Conservation (phyloP, 2,113 vertebrate species). For the Oostethus manadensis region DNA sequence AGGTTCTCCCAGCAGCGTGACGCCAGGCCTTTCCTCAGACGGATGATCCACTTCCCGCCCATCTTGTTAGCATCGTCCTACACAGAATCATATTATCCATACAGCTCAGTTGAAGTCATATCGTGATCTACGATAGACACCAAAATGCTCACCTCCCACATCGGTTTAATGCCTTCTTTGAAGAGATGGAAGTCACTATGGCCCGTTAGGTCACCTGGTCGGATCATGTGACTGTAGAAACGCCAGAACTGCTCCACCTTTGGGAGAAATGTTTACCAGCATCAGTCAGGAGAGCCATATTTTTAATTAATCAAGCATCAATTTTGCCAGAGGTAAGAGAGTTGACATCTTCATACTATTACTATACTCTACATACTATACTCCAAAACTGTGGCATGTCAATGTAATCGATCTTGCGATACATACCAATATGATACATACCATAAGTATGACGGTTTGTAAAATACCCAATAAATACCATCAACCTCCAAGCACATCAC, state of each 20-base stretch:
- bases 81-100: not conserved
- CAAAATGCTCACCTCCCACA: slow-evolving; percentile 75
- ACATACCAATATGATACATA: too few relatives aligned
- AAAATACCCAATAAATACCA: too few relatives aligned
- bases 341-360: too few relatives aligned
- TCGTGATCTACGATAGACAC: not conserved
- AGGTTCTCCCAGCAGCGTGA: slow-evolving; percentile 83
- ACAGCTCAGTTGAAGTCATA: not conserved
- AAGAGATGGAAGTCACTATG: slow-evolving; percentile 82
- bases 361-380: too few relatives aligned
- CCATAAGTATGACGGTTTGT: too few relatives aligned
- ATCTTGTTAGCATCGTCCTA: slow-evolving; percentile 81
- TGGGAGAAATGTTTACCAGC: not conserved
- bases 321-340: not conserved
- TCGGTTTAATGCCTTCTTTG: slow-evolving; percentile 82
- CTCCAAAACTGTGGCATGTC: too few relatives aligned
- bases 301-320: not conserved
- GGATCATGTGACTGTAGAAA: slow-evolving; percentile 82
- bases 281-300: not conserved
- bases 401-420: too few relatives aligned
- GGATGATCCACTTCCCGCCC: slow-evolving; percentile 82
- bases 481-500: too few relatives aligned
- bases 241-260: slow-evolving; percentile 84
- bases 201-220: slow-evolving; percentile 78
- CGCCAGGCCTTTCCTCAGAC: slow-evolving; percentile 76